phyloP scores from a whole-genome alignment of 2,113 vertebrate genomes.

The Zapornia atra region DNA sequence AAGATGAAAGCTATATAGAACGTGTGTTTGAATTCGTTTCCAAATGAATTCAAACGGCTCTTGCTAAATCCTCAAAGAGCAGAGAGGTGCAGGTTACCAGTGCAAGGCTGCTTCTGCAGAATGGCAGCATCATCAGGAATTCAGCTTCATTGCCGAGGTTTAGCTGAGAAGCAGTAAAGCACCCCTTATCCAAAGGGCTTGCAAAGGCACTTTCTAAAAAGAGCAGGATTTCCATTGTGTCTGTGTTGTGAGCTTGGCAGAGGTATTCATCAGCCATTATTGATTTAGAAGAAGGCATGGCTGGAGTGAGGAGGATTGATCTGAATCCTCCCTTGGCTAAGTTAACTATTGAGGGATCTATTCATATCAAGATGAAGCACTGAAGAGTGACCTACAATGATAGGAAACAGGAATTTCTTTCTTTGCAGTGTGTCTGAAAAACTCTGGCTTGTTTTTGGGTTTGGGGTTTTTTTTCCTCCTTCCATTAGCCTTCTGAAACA shows the following conservation, averaged over 20 bases:
- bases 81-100: background rate
- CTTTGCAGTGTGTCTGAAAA: background rate
- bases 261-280: conserved; percentile 49
- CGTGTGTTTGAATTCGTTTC: background rate
- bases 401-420: background rate
- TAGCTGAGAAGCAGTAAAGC: background rate
- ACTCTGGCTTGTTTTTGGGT: background rate
- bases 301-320: conserved; percentile 42
- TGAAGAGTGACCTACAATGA: background rate
- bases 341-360: conserved; percentile 29
- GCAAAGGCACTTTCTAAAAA: conserved; percentile 29
- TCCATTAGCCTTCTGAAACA: background rate
- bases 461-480: background rate
- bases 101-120: background rate
- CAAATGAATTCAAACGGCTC: background rate
- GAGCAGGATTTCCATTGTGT: conserved; percentile 20
- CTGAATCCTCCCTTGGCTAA: conserved; percentile 14
- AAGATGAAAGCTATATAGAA: background rate
- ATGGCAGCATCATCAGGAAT: background rate
- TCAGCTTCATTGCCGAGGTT: background rate
- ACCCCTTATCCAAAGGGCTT: background rate
- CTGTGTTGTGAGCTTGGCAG: conserved; percentile 1
- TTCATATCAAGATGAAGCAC: background rate
- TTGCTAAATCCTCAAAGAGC: background rate
- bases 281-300: conserved; percentile 23